Evolutionary conservation across 2,888 invertebrate species (phyloP), one percentile per base, ranked within the genome.

Genomic region (Schrankia costaestrigalis): DNA sequence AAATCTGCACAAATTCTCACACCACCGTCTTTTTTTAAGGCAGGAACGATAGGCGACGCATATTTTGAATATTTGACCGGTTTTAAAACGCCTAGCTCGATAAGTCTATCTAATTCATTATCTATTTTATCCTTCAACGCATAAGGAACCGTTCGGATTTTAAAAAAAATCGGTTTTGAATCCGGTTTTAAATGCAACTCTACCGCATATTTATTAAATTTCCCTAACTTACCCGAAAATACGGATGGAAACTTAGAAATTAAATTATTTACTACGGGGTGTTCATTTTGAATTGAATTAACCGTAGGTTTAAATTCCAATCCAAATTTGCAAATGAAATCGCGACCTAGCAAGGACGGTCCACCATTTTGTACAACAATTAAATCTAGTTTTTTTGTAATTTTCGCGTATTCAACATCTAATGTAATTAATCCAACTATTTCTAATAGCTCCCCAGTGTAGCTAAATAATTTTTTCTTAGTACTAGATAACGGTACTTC

Each of bases 1-100:
- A 21, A 29, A 6, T 29, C 29, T n/a, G 29, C 29, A 18, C 29
- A 29, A 2, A 29, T 13, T 12, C 29, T 21, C 5, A 29, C 9
- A 1, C 12, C 9, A 1, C 21, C 29, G 12, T 21, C 6, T 2
- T 11, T 11, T 11, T 29, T 29, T 13, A 29, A 8, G 6, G 22
- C 29, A 1, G 29, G 29, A 2, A 29, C 29, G 2, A 29, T 12
- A 5, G 29, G 29, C 1, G 21, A 29, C n/a, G 29, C 26, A 10
- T 29, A 21, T 1, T 19, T 21, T 2, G 29, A 29, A 12, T 11
- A 2, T 23, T 23, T 17, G 3, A 30, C 9, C 41, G 31, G 30
- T 41, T 18, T 38, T 26, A 17, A 46, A 47, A 33, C 46, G 46
- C 28, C 49, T 48, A 4, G 28, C 1, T 23, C 2, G 1, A 15